Evolutionary conservation across 2,888 invertebrate genomes (phyloP), one percentile per base, ranked within the genome.

Genomic region (Stictocephala bisonia): DNA sequence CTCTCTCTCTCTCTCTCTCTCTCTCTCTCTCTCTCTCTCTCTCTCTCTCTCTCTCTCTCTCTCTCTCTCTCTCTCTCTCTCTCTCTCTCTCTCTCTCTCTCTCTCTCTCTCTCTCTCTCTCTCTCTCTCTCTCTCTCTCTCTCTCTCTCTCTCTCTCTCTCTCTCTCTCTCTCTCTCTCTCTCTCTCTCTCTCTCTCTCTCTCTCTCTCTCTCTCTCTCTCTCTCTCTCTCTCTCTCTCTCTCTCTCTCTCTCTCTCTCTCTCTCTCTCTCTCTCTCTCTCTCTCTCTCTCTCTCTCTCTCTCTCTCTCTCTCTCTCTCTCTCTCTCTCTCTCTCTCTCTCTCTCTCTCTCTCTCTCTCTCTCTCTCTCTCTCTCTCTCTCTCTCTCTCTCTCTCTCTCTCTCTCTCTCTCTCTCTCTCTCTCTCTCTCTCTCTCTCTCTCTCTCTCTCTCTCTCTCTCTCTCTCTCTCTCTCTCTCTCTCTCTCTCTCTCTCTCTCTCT

Each of bases 1-100:
- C 58, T 56, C 58, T 56, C 58, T 56, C 58, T 56, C 58, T 56
- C 58, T 56, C 58, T 56, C 58, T 56, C 58, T 56, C 58, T 56
- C 58, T 56, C 58, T 56, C 24, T 56, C 58, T 56, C 58, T 56
- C 58, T 56, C 58, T 56, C 58, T 56, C 58, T 56, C 58, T 56
- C 58, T 56, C 58, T 56, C 58, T 56, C 58, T 56, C 58, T 56
- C 58, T 56, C 58, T 56, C 58, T 56, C 58, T 56, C 58, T 56
- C 58, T 56, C 58, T 56, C 58, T 56, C 58, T 56, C 58, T 56
- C 58, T 56, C 58, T 56, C 58, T 56, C 58, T 56, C 58, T 56
- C 58, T 56, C 58, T 56, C 58, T 56, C 58, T 56, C 58, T 56
- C 58, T 56, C 58, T 56, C 58, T 56, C 58, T 56, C 58, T 56